Base-by-base conservation (phyloP, 2,888 invertebrate genomes). In the Limnephilus rhombicus region DNA sequence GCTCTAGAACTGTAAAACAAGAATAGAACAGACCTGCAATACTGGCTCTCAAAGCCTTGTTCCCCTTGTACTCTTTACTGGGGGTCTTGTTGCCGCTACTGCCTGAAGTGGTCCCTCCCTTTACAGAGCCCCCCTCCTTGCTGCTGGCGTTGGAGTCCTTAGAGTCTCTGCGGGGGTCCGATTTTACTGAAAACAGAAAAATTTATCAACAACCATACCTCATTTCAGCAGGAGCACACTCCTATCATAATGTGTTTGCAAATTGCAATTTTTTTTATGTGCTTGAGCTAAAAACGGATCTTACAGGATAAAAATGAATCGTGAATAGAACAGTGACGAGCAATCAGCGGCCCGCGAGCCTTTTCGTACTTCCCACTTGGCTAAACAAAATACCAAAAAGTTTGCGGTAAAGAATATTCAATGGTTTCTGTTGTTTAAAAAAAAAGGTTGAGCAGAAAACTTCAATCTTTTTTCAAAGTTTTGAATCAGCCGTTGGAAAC, bases 111-210 rank as follows among this genome's bases (percentile, higher is more conserved):
- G 88, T 45, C 31, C 80, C 80, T 13, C 89, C 80, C 85, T 92
- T 93, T 0, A 89, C 85, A 34, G 93, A 92, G 12, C 89, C 90
- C n/a, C 91, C 82, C 41, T 93, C 93, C 80, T 93, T 93, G 80
- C 93, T 93, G 86, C 93, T 93, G 53, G 96, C 96, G 93, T 96
- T 96, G 0, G 96, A 96, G 94, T 96, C 96, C 24, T 96, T 94
- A 0, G 96, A 96, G 94, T 96, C 96, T 93, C 96, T 94, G 94
- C 96, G 94, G 3, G 96, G 95, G 94, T 96, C 96, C 95, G 92
- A 88, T 90, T 94, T 93, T 53, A 41, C 93, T 93, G 41, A 41
- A 82, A 93, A 87, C 37, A 85, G 85, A 80, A 53, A 91, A 45
- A 85, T 24, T 24, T 24, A n/a, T 68, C 24, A 68, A 68, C 24